Conservation (phyloP, 2,797 vertebrate species). For the Neosalanx taihuensis region DNA sequence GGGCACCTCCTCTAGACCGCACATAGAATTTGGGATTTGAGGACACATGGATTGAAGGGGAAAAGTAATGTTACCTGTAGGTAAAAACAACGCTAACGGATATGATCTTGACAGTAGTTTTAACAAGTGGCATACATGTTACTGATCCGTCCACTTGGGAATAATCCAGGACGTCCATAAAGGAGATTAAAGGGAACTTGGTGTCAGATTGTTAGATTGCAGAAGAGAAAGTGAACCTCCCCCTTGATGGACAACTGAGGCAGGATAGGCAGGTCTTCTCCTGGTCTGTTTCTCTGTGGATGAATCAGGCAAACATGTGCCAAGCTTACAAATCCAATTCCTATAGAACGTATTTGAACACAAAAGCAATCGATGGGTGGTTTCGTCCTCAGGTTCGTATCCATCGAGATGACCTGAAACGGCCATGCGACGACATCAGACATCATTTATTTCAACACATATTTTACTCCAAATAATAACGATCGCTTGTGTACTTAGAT, state of each 20-base stretch:
- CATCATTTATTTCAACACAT: conserved; percentile 29
- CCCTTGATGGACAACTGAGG: conserved; percentile 59
- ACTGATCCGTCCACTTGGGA: conserved; percentile 76
- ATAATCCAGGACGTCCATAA: conserved; percentile 70
- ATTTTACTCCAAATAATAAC: conserved; percentile 39
- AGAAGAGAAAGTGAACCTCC: conserved; percentile 33
- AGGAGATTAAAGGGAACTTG: conserved; percentile 70
- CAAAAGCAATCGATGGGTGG: background rate
- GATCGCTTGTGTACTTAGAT: conserved; percentile 59
- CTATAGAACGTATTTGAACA: conserved; percentile 37
- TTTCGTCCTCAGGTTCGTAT: conserved; percentile 29
- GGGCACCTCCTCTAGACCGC: conserved; percentile 42
- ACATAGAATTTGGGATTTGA: conserved; percentile 48
- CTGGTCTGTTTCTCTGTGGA: conserved; percentile 76
- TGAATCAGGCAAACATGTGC: conserved; percentile 68
- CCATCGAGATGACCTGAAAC: conserved; percentile 14
- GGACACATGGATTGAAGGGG: conserved; percentile 41
- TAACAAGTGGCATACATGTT: conserved; percentile 63
- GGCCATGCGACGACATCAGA: conserved; percentile 26
- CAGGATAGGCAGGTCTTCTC: conserved; percentile 56
- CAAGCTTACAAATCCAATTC: conserved; percentile 39
- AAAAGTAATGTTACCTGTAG: conserved; percentile 8
- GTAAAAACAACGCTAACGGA: conserved; percentile 24
- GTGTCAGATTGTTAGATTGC: conserved; percentile 56
- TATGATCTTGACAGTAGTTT: conserved; percentile 44